These are phyloP conservation scores for Miniopterus natalensis DNA, from an alignment of 2,113 vertebrate genomes.

Conservation along the genomic window DNA sequence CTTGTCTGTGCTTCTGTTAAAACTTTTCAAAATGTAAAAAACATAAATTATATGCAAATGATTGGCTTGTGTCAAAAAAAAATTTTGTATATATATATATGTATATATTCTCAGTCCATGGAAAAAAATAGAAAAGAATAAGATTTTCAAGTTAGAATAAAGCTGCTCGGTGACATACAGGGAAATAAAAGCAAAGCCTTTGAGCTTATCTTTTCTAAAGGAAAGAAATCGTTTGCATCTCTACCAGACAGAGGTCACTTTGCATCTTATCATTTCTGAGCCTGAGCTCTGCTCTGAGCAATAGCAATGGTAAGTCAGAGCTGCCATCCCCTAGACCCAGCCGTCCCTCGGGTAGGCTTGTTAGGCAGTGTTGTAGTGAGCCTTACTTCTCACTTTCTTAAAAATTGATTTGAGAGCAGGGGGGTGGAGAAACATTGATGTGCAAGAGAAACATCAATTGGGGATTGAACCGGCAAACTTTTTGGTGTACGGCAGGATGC, in stretches of 20 bases:
- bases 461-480: no score
- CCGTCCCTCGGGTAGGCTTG: neutral
- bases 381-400: neutral
- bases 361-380: accelerated
- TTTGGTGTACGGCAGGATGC: no score
- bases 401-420: no score
- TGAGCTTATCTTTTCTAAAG: neutral
- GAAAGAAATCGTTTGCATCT: neutral
- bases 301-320: neutral
- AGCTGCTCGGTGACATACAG: neutral
- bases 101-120: neutral
- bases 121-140: neutral
- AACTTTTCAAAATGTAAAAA: constrained; percentile 18
- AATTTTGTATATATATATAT: no score
- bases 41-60: neutral
- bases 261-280: neutral
- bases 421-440: no score
- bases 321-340: accelerated
- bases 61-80: neutral
- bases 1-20: neutral
- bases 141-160: neutral
- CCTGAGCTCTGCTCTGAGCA: neutral
- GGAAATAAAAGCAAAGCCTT: neutral
- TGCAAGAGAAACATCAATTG: no score
- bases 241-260: neutral